Percentiles rank a stretch among this genome's conserved stretches.
These are phyloP conservation scores for Papilio dardanus DNA, from an alignment of 1,140 invertebrate genomes.

Conservation along the genomic window DNA sequence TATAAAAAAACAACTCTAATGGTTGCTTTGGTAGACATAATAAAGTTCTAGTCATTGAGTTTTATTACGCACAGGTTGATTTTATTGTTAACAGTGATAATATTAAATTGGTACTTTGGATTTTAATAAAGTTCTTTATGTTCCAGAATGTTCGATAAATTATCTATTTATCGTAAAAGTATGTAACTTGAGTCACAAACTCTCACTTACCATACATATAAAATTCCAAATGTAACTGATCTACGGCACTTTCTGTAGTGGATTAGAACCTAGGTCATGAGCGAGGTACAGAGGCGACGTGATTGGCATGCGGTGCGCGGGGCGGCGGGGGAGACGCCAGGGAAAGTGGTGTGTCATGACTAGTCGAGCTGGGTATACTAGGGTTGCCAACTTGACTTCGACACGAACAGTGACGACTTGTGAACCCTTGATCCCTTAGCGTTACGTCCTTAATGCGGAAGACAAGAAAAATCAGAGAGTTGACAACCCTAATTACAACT, in stretches of 20 bases:
- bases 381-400: not conserved
- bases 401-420: not conserved
- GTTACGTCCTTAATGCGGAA: not conserved
- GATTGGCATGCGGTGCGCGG: conserved; percentile 8
- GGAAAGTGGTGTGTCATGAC: conserved; percentile 25
- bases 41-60: not conserved
- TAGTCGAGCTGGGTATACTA: not conserved
- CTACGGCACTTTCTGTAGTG: conserved; percentile 11
- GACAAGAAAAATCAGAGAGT: not conserved
- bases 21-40: no score
- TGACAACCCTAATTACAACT: conserved; percentile 5
- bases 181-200: not conserved
- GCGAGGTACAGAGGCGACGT: not conserved
- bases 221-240: conserved; percentile 17
- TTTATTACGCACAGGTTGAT: not conserved
- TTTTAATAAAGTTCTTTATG: not conserved
- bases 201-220: not conserved
- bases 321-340: not conserved
- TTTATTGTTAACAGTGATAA: no score
- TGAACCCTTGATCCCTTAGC: not conserved
- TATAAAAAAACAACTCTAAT: not conserved
- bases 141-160: not conserved
- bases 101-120: not conserved
- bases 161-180: not conserved
- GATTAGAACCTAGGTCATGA: conserved; percentile 16